These are phyloP conservation scores for Chloebia gouldiae DNA, from an alignment of 2,113 vertebrate genomes.

Conservation along the genomic window DNA sequence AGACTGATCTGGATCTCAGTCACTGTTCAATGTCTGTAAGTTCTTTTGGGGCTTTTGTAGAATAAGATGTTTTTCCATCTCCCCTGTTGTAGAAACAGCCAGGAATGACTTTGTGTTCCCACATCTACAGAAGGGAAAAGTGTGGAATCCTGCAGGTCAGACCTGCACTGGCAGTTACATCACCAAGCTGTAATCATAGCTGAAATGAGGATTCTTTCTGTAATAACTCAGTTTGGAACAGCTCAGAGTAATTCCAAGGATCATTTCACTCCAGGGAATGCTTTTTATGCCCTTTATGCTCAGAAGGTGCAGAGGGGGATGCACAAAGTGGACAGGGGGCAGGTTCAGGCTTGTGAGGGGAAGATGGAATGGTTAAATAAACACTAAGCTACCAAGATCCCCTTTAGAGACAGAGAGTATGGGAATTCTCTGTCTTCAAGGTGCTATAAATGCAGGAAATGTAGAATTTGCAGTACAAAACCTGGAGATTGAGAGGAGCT, in stretches of 20 bases:
- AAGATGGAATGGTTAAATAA: background rate
- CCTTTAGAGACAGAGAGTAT: background rate
- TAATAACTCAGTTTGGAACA: background rate
- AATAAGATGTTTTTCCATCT: background rate
- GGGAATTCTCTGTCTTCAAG: background rate
- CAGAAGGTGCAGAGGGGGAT: background rate
- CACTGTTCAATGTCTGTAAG: background rate
- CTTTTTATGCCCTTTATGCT: background rate
- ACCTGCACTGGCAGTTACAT: background rate
- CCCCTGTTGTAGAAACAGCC: background rate
- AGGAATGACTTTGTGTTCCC: background rate
- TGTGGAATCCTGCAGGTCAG: background rate
- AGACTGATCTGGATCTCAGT: background rate
- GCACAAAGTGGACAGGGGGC: background rate
- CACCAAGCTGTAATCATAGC: background rate
- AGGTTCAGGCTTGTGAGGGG: background rate
- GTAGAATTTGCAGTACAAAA: background rate
- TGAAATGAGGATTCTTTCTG: background rate
- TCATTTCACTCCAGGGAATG: background rate
- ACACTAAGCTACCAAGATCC: background rate
- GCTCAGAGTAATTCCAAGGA: background rate
- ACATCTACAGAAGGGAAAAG: background rate
- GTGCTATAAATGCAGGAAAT: background rate
- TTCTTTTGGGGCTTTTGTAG: background rate
- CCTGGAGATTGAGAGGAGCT: background rate